phyloP scores from a whole-genome alignment of 2,113 vertebrate genomes.

The Polypterus bichir region DNA sequence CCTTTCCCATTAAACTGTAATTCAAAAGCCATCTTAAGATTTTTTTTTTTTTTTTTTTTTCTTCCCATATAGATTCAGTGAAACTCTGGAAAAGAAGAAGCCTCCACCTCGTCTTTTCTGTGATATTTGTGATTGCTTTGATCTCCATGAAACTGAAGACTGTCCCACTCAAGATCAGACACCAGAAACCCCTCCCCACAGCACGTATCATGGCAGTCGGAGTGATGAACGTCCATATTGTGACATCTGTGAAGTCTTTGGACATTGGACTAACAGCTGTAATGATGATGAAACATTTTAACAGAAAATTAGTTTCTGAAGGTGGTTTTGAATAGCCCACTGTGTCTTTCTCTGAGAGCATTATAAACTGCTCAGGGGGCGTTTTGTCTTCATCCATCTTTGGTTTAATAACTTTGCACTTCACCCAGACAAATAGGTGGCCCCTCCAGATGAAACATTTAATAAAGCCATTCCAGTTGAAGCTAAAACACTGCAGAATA shows the following conservation, averaged over 20 bases:
- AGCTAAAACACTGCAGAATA: not conserved
- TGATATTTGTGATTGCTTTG: conserved; percentile 95
- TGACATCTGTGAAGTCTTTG: conserved; percentile 87
- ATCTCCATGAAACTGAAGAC: conserved; percentile 91
- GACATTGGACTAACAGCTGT: conserved; percentile 82
- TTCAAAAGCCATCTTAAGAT: not conserved
- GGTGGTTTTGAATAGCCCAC: not conserved
- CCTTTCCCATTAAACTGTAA: too few relatives aligned
- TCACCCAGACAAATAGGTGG: too few relatives aligned
- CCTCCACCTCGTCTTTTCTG: conserved; percentile 80
- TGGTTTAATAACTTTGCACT: too few relatives aligned
- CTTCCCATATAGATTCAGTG: conserved; percentile 25
- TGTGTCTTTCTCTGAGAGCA: too few relatives aligned
- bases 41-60: not conserved
- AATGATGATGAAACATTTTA: conserved; percentile 94
- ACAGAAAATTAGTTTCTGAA: fast-evolving
- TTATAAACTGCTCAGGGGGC: too few relatives aligned
- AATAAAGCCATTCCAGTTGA: not conserved
- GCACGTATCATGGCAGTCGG: conserved; percentile 75
- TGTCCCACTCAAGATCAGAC: conserved; percentile 84
- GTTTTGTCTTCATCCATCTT: conserved; percentile 1
- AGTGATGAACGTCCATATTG: conserved; percentile 85
- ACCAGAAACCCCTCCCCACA: conserved; percentile 77
- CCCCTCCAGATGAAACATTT: not conserved
- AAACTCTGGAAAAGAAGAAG: conserved; percentile 68